phyloP scores from a whole-genome alignment of 2,797 vertebrate genomes.

The Gila robusta region DNA sequence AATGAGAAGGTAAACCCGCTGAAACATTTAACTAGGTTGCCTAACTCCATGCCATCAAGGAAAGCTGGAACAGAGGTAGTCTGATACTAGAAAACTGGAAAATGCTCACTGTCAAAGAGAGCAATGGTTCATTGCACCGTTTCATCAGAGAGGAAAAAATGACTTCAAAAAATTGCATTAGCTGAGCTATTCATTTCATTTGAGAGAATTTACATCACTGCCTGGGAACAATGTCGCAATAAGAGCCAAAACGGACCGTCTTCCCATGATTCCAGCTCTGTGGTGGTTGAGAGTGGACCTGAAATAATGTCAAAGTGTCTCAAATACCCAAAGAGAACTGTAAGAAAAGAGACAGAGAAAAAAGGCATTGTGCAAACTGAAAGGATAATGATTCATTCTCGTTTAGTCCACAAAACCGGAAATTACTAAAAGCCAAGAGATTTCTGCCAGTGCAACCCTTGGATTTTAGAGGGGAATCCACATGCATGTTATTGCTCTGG shows the following conservation, averaged over 20 bases:
- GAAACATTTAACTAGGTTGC: slow-evolving; percentile 41
- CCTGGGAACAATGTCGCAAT: slow-evolving; percentile 47
- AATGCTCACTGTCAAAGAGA: slow-evolving; percentile 48
- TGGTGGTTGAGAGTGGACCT: slow-evolving; percentile 38
- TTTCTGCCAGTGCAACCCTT: slow-evolving; percentile 23
- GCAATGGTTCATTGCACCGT: slow-evolving; percentile 63
- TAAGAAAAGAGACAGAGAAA: slow-evolving; percentile 48
- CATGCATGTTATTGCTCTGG: slow-evolving; percentile 40
- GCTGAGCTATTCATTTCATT: slow-evolving; percentile 63
- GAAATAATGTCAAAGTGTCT: slow-evolving; percentile 50
- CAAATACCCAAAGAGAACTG: slow-evolving; percentile 37
- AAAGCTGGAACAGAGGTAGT: slow-evolving; percentile 21
- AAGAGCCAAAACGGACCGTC: slow-evolving; percentile 47
- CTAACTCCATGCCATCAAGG: slow-evolving; percentile 37
- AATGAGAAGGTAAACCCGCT: slow-evolving; percentile 53
- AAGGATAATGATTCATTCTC: slow-evolving; percentile 57
- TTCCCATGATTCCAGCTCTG: slow-evolving; percentile 45
- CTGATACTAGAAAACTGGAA: slow-evolving; percentile 35
- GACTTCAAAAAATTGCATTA: slow-evolving; percentile 64
- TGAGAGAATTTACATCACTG: slow-evolving; percentile 62
- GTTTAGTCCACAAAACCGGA: slow-evolving; percentile 54
- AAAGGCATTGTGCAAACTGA: slow-evolving; percentile 57
- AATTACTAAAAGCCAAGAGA: slow-evolving; percentile 50
- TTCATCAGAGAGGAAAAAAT: slow-evolving; percentile 49
- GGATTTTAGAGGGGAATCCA: slow-evolving; percentile 41